Evolutionary conservation across 2,113 vertebrate species (phyloP).

Genomic region (Saguinus imperator): DNA sequence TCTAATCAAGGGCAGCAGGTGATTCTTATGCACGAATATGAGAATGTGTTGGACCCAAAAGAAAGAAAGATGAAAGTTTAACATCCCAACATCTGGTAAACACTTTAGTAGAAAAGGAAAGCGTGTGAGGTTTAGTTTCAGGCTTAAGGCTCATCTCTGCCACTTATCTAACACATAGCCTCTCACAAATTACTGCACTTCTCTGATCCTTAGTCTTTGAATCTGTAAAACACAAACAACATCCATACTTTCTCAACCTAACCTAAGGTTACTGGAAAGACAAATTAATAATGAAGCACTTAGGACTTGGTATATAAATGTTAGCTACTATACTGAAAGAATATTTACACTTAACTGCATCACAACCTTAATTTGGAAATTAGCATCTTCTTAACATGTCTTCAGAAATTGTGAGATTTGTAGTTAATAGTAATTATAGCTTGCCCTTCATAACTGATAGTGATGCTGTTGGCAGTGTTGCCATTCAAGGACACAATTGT

Average conservation of each 20-base stretch:
- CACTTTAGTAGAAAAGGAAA: not conserved
- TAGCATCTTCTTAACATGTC: not conserved
- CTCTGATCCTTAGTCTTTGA: not conserved
- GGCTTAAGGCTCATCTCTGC: not conserved
- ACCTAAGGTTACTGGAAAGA: slow-evolving; percentile 19
- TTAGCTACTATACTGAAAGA: not conserved
- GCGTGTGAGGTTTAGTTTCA: not conserved
- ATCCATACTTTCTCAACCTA: slow-evolving; percentile 18
- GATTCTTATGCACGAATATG: not conserved
- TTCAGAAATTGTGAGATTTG: slow-evolving; percentile 17
- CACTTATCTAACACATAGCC: not conserved
- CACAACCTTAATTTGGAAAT: slow-evolving; percentile 4
- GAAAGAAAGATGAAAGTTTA: slow-evolving; percentile 21
- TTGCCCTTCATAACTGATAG: not conserved
- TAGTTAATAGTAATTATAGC: slow-evolving; percentile 36
- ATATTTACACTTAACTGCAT: slow-evolving; percentile 3
- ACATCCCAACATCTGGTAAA: not conserved
- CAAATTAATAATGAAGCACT: not conserved
- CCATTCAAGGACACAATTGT: not conserved
- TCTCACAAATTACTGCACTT: not conserved
- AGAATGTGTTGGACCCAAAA: not conserved
- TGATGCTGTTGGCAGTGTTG: not conserved
- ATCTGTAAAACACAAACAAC: not conserved
- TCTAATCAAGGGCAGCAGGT: not conserved
- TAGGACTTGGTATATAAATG: not conserved